Evolutionary conservation across 2,888 invertebrate species (phyloP).

Genomic region (Iphiclides podalirius): DNA sequence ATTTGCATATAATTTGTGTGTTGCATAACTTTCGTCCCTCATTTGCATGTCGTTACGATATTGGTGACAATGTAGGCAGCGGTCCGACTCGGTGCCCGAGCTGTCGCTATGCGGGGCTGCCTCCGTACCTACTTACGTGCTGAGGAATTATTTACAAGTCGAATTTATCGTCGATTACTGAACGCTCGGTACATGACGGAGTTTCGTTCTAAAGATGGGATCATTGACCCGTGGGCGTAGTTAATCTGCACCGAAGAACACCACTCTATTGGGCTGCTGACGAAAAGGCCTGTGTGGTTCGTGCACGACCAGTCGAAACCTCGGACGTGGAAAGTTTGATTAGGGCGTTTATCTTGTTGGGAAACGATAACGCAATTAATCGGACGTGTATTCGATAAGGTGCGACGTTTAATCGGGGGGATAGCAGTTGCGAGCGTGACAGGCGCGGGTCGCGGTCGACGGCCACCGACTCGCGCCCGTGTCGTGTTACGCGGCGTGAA

Average conservation of each 20-base stretch:
- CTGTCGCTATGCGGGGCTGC: neutral
- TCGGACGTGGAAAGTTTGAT: neutral
- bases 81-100: neutral
- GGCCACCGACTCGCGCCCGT: constrained; percentile 42
- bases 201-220: too few species aligned
- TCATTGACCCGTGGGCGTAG: too few species aligned
- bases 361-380: constrained; percentile 1
- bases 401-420: constrained; percentile 14
- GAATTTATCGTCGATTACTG: neutral
- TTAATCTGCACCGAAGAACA: too few species aligned
- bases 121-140: constrained; percentile 5
- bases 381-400: constrained; percentile 15
- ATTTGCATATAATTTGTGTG: constrained; percentile 24
- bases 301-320: too few species aligned
- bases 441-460: constrained; percentile 49
- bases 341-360: neutral
- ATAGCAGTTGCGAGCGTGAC: constrained; percentile 14
- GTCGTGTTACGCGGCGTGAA: constrained; percentile 56
- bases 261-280: too few species aligned
- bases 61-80: constrained; percentile 8
- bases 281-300: too few species aligned
- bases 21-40: constrained; percentile 18
- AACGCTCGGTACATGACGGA: too few species aligned
- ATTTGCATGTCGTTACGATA: constrained; percentile 17
- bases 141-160: neutral